Base-by-base conservation (phyloP, 2,113 vertebrate genomes). In the Sylvilagus bachmani region DNA sequence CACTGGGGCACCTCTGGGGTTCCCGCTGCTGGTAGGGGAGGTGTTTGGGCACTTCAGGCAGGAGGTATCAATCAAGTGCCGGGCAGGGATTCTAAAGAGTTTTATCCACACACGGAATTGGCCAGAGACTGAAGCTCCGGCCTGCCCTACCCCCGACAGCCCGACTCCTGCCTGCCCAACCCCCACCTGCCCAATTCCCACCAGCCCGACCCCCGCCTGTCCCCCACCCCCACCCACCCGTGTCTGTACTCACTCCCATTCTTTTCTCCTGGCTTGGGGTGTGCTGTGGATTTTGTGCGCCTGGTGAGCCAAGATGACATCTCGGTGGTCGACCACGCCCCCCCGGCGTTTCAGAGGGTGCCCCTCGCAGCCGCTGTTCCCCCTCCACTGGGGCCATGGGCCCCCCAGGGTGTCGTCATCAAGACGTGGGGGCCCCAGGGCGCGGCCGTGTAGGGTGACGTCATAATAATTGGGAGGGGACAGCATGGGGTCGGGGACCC, bases 221-320 rank as follows among this genome's bases (percentile, higher is more conserved):
- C 19, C 3, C 11, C 51, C 55, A 3, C 19, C 19, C 19, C 36
- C 64, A 12, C 91, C 64, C 44, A 44, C 66, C 4, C 0, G 38
- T 19, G 44, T 44, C 44, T 6, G 21, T 98, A 99, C 99, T 99
- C 96, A 99, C 99, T 99, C 99, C 99, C 99, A 99, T n/a, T 99
- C 98, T 82, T 99, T 99, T 94, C 99, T 98, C 80, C 96, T 96
- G 93, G 99, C 99, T 98, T 99, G 98, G 0, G 99, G 99, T 1
- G 99, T 99, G 98, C 98, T 99, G 97, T 98, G 99, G 94, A 98
- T 95, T 96, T 99, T 99, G 97, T 99, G 99, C 0, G 98, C 98
- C 97, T 99, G 99, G 96, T 99, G 99, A 5, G 99, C 99, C 97
- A 98, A 93, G 98, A 99, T 99, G 97, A 99, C 97, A 86, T 99